Evolutionary conservation across 2,797 vertebrate species (phyloP), one percentile per base, ranked within the genome.

Genomic region (Melanotaenia trifasciata): DNA sequence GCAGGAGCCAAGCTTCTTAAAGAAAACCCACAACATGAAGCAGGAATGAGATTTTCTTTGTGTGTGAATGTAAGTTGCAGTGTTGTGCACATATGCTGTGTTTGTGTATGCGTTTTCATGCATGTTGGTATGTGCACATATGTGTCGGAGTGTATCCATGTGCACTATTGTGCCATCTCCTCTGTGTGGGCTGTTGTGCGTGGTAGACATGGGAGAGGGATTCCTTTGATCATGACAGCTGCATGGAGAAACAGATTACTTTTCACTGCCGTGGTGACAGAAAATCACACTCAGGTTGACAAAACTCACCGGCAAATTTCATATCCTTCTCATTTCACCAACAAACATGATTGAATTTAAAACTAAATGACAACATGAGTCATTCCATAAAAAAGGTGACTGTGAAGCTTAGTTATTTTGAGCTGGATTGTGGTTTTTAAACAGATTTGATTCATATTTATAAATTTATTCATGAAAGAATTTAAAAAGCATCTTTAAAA

Each of bases 171-270:
- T 83, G 80, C 78, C 33, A 45, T 60, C 38, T 77, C 56, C 76
- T 74, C 36, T 61, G 56, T 62, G 76, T 78, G 84, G 67, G 84
- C 69, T 81, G 71, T 60, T 82, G 79, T 61, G 81, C 64, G 69
- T 57, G 77, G 82, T 64, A 76, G 86, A 89, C 86, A 89, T 76
- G 85, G 84, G 85, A 84, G 63, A 64, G 70, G 9, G 72, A 64
- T 83, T 70, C 72, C 85, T 90, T 89, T 91, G 90, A 91, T 90
- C 86, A 78, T n/a, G 33, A 83, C 90, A 71, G 85, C 74, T 63
- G 86, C 90, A 70, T 87, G 86, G 83, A 90, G 78, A 88, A 89
- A 81, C 83, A 87, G 90, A 91, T 92, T 91, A 91, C 76, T 78
- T 87, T 84, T 82, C 67, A 72, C 50, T 58, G 84, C 76, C 1